Base-by-base conservation (phyloP, 2,797 vertebrate species). In the Periophthalmus magnuspinnatus region DNA sequence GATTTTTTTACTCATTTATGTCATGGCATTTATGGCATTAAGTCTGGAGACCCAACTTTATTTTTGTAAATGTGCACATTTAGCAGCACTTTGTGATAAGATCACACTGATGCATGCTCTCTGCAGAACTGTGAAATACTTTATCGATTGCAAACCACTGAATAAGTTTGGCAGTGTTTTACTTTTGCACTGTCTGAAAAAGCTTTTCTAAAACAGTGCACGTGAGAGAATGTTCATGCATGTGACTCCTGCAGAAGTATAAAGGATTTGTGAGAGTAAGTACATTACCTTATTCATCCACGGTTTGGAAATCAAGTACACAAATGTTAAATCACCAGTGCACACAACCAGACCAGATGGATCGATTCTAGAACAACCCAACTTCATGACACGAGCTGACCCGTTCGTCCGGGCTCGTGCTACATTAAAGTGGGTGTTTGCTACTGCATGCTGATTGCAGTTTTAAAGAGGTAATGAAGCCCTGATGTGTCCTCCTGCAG, bases 401-500 rank as follows among this genome's bases (percentile, higher is more conserved):
- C 48, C n/a, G 73, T 84, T 84, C 75, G 58, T 74, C 45, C 48
- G 68, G 58, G 81, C 82, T 82, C 79, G 41, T 81, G 67, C 81
- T 1, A 75, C 70, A 82, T 82, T 72, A 85, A 87, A 86, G 81
- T 54, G 74, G 71, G 78, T 88, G 85, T 79, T 86, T 88, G 85
- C 70, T 78, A 76, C 84, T 86, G 88, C 80, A 81, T 88, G 82
- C 72, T 83, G 85, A 91, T 89, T 87, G 81, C 70, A 84, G 84
- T 90, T 90, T 90, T 92, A 93, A 93, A 93, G 92, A 92, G 91
- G 92, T 94, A 95, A 95, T 95, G 94, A 95, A 94, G 93, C 93
- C 93, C 92, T 91, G 91, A 88, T 91, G 90, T 91, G 83, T 87
- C 92, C 90, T 91, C 90, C 90, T 89, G 90, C 91, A 92, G 93